A percentile compares a stretch with the other conserved stretches of the same genome.
phyloP scores from a whole-genome alignment of 2,113 vertebrate species.

The Pelecanus crispus region DNA sequence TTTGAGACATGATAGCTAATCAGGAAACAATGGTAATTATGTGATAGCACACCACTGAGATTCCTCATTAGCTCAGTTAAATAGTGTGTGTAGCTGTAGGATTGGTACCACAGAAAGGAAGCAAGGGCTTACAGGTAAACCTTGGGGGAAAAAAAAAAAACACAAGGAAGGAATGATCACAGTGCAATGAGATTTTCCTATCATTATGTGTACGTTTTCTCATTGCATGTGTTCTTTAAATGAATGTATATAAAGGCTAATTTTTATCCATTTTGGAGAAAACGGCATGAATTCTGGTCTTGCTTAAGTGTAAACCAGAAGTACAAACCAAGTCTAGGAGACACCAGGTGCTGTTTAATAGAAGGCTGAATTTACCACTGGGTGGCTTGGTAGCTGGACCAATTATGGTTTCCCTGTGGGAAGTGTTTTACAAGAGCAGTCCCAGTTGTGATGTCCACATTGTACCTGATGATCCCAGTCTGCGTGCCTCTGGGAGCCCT shows the following conservation, averaged over 20 bases:
- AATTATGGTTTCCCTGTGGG: rapidly evolving
- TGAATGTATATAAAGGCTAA: neutral
- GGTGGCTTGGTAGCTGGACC: neutral
- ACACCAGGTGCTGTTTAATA: neutral
- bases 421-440: neutral
- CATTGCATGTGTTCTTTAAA: neutral
- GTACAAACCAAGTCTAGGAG: neutral
- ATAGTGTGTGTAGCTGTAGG: neutral
- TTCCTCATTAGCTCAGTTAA: neutral
- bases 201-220: neutral
- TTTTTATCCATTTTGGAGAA: neutral
- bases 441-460: neutral
- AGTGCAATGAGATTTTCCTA: neutral
- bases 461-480: neutral
- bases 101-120: neutral
- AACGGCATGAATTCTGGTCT: neutral
- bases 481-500: neutral
- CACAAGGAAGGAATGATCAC: neutral
- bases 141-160: neutral
- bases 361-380: neutral
- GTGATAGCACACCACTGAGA: neutral
- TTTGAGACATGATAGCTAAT: neutral
- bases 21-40: neutral
- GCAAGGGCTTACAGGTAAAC: neutral
- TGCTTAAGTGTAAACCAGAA: neutral